Evolutionary conservation across 2,888 invertebrate genomes (phyloP).

Genomic region (Thysanoteuthis rhombus): DNA sequence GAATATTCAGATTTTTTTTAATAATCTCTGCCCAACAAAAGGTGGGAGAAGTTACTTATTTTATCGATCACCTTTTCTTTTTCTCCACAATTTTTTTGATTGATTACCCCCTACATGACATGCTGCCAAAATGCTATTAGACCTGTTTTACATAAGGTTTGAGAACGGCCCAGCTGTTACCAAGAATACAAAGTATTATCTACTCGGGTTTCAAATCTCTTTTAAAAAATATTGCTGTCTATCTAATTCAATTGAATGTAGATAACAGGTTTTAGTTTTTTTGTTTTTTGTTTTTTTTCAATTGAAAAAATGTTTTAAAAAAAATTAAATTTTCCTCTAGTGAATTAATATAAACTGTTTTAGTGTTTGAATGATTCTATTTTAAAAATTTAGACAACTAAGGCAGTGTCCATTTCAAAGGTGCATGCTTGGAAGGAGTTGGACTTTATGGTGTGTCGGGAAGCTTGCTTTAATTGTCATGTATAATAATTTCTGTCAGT

Average conservation of each 20-base stretch:
- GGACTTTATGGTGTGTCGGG: too few relatives aligned
- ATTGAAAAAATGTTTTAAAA: not conserved
- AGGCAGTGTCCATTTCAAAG: too few relatives aligned
- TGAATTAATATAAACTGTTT: not conserved
- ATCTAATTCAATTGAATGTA: not conserved
- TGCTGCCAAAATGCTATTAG: not conserved
- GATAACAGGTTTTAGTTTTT: not conserved
- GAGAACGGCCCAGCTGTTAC: not conserved
- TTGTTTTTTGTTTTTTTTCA: not conserved
- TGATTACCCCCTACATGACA: too few relatives aligned
- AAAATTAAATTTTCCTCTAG: not conserved
- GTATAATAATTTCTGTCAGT: too few relatives aligned
- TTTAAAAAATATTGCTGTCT: not conserved
- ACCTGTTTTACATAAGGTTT: not conserved
- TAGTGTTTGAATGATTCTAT: not conserved
- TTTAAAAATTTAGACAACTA: not conserved
- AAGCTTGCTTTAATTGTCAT: too few relatives aligned
- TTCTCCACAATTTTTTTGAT: too few relatives aligned
- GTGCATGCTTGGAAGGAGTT: too few relatives aligned
- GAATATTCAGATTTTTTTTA: too few relatives aligned
- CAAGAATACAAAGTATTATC: not conserved
- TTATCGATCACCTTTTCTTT: too few relatives aligned
- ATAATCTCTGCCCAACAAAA: too few relatives aligned
- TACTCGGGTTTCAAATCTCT: not conserved
- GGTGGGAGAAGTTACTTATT: too few relatives aligned